Percentiles rank a stretch among this genome's conserved stretches.
Conservation (phyloP, 2,888 invertebrate genomes). For the Scrobipalpa atriplicella region DNA sequence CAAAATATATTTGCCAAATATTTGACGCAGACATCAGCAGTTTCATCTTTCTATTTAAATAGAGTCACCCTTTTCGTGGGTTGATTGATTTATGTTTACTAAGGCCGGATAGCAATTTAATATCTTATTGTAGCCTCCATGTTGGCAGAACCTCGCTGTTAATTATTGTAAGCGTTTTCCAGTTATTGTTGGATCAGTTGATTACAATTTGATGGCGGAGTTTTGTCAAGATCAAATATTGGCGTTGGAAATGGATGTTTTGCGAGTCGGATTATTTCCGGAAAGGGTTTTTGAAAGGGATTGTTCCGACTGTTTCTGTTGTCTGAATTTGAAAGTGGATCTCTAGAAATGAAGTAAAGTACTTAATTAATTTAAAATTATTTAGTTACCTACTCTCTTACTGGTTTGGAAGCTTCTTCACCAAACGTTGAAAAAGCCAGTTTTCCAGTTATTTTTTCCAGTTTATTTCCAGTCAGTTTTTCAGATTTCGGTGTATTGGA, state of each 20-base stretch:
- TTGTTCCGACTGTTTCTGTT: not conserved
- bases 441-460: too few species aligned
- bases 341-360: not conserved
- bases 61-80: conserved; percentile 33
- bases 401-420: too few species aligned
- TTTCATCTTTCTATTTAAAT: conserved; percentile 8
- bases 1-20: too few species aligned
- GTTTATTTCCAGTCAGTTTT: too few species aligned
- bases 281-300: not conserved
- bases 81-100: conserved; percentile 82
- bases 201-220: conserved; percentile 40
- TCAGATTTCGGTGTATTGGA: too few species aligned
- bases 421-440: too few species aligned
- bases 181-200: conserved; percentile 51
- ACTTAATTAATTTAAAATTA: too few species aligned
- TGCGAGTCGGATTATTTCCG: conserved; percentile 4
- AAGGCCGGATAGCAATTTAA: conserved; percentile 70
- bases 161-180: conserved; percentile 66
- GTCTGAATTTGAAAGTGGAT: not conserved
- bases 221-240: conserved; percentile 19
- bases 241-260: conserved; percentile 15
- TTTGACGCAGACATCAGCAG: not conserved
- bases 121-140: conserved; percentile 74
- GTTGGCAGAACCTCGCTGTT: conserved; percentile 44
- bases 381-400: too few species aligned